These are phyloP conservation scores for Drosophila melanocephala DNA, from an alignment of 2,888 invertebrate species.

Conservation along the genomic window DNA sequence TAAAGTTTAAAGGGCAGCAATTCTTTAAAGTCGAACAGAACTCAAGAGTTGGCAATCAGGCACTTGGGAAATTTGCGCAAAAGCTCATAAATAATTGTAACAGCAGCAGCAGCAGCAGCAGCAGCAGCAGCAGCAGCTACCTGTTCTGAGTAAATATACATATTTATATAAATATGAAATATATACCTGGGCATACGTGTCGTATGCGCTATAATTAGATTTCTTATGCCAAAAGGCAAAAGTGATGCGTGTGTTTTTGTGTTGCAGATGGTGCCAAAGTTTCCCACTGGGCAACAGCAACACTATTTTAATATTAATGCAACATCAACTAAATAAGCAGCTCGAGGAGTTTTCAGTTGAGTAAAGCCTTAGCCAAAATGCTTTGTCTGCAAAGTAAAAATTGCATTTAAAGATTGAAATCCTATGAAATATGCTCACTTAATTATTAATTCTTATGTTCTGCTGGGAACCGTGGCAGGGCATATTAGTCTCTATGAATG, in stretches of 20 bases:
- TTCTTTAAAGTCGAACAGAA: constrained; percentile 56
- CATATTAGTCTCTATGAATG: too few species aligned
- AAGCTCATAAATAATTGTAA: constrained; percentile 63
- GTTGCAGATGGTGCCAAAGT: constrained; percentile 30
- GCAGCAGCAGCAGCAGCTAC: constrained; percentile 16
- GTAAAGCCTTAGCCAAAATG: background rate
- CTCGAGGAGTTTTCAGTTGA: background rate
- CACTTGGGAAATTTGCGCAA: constrained; percentile 74
- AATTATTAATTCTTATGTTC: background rate
- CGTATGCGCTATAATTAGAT: constrained; percentile 58
- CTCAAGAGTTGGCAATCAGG: constrained; percentile 55
- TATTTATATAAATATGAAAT: constrained; percentile 1
- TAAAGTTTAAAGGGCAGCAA: constrained; percentile 36
- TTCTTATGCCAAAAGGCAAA: constrained; percentile 40
- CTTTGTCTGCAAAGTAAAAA: background rate
- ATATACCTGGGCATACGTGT: constrained; percentile 31
- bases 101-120: constrained; percentile 12
- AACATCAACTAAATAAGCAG: background rate
- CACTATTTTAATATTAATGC: constrained; percentile 9
- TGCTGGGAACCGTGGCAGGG: background rate
- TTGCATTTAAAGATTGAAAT: background rate
- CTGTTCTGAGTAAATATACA: constrained; percentile 1
- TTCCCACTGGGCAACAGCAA: constrained; percentile 27
- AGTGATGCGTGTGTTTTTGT: constrained; percentile 13
- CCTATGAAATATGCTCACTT: too few species aligned